A percentile compares a stretch with the other conserved stretches of the same genome.
Conservation (phyloP, 2,888 invertebrate genomes). For the Platerodrilus igneus region DNA sequence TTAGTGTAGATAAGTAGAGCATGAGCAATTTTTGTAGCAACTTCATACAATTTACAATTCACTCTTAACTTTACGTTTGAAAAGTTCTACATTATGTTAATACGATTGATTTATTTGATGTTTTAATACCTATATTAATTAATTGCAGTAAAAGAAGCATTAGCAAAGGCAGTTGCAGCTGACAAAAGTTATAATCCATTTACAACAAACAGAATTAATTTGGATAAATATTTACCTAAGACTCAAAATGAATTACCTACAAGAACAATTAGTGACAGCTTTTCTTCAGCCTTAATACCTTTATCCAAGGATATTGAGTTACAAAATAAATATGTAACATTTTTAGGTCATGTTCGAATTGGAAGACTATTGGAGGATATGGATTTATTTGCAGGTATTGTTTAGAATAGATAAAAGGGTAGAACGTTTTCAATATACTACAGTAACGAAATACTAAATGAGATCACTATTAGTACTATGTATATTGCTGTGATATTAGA, state of each 20-base stretch:
- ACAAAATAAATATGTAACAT: conserved; percentile 61
- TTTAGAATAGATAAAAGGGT: no score
- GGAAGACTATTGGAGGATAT: conserved; percentile 72
- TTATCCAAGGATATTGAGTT: conserved; percentile 53
- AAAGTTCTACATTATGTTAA: no score
- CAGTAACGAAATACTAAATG: no score
- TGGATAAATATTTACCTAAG: conserved; percentile 54
- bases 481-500: no score
- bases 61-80: no score
- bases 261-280: conserved; percentile 63
- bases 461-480: no score
- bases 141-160: conserved; percentile 40
- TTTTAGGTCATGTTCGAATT: conserved; percentile 58
- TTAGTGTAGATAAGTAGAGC: no score
- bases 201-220: conserved; percentile 49
- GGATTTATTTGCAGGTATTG: conserved; percentile 68
- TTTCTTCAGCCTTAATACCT: conserved; percentile 61
- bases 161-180: conserved; percentile 47
- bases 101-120: no score
- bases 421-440: no score
- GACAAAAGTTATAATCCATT: conserved; percentile 48
- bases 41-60: no score
- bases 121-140: no score
- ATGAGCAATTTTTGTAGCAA: no score
- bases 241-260: conserved; percentile 55